Percentiles rank a stretch among this genome's conserved stretches.
phyloP scores from a whole-genome alignment of 2,888 invertebrate genomes.

The Sarcophaga caerulescens region DNA sequence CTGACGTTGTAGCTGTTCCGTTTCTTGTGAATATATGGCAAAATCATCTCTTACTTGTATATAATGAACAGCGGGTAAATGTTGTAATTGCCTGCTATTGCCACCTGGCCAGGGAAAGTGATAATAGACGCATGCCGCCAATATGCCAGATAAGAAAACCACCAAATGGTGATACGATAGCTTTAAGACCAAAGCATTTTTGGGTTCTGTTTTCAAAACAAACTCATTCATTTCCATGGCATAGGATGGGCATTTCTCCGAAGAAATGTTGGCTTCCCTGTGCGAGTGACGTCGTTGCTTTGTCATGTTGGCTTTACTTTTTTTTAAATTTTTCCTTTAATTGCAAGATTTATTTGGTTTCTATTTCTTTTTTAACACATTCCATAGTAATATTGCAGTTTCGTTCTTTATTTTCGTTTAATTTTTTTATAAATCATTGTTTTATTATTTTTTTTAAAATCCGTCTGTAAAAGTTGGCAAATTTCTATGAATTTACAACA shows the following conservation, averaged over 20 bases:
- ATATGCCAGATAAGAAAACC: slow-evolving; percentile 75
- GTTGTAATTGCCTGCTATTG: slow-evolving; percentile 72
- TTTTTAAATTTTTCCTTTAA: background rate
- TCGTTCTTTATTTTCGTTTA: slow-evolving; percentile 9
- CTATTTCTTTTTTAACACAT: no score
- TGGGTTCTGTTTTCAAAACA: slow-evolving; percentile 37
- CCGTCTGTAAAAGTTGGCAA: background rate
- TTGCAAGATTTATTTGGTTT: background rate
- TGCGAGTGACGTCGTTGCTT: slow-evolving; percentile 57
- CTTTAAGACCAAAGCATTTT: slow-evolving; percentile 52
- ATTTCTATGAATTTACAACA: slow-evolving; percentile 21
- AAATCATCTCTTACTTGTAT: slow-evolving; percentile 80
- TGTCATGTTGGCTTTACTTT: slow-evolving; percentile 46
- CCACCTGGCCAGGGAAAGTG: slow-evolving; percentile 64
- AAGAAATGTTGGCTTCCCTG: slow-evolving; percentile 20
- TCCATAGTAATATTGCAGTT: background rate
- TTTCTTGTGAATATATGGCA: slow-evolving; percentile 72
- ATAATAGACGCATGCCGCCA: slow-evolving; percentile 74
- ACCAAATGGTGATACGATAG: slow-evolving; percentile 67
- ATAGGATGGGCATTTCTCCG: slow-evolving; percentile 51
- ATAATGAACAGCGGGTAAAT: slow-evolving; percentile 76
- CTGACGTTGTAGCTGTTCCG: slow-evolving; percentile 22
- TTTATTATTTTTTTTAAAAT: background rate
- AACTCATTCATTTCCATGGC: slow-evolving; percentile 55
- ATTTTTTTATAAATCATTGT: background rate